Conservation (phyloP, 2,888 invertebrate genomes). For the Athrips mouffetella region DNA sequence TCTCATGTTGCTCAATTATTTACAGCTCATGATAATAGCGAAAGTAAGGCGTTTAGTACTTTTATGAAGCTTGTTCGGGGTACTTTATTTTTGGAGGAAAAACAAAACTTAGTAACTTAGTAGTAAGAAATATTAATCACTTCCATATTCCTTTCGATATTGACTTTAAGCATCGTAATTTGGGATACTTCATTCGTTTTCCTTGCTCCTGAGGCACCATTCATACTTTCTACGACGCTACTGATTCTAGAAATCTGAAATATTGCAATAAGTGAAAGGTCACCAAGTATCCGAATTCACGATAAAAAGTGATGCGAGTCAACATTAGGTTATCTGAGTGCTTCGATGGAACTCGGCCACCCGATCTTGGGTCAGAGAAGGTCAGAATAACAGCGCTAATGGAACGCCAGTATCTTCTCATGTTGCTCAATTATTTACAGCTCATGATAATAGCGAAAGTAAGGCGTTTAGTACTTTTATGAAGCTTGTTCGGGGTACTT, state of each 20-base stretch:
- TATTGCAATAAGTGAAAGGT: too few relatives aligned
- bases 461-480: background rate
- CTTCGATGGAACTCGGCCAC: conserved; percentile 56
- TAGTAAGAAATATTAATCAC: too few relatives aligned
- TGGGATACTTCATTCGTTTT: too few relatives aligned
- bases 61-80: background rate
- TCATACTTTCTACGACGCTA: too few relatives aligned
- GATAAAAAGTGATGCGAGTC: conserved; percentile 40
- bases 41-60: background rate
- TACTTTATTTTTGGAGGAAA: background rate
- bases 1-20: background rate
- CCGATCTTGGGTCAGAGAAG: conserved; percentile 38
- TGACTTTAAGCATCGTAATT: too few relatives aligned
- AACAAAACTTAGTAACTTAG: too few relatives aligned
- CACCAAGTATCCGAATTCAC: conserved; percentile 50
- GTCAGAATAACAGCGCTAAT: conserved; percentile 23
- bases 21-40: background rate
- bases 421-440: background rate
- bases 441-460: background rate
- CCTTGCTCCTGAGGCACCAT: too few relatives aligned
- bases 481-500: background rate
- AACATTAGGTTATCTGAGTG: conserved; percentile 51
- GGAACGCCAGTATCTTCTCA: background rate
- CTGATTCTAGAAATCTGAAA: too few relatives aligned
- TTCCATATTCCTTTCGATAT: too few relatives aligned